A percentile compares a stretch with the other conserved stretches of the same genome.
These are phyloP conservation scores for Contarinia nasturtii DNA, from an alignment of 1,140 invertebrate species.

Conservation along the genomic window DNA sequence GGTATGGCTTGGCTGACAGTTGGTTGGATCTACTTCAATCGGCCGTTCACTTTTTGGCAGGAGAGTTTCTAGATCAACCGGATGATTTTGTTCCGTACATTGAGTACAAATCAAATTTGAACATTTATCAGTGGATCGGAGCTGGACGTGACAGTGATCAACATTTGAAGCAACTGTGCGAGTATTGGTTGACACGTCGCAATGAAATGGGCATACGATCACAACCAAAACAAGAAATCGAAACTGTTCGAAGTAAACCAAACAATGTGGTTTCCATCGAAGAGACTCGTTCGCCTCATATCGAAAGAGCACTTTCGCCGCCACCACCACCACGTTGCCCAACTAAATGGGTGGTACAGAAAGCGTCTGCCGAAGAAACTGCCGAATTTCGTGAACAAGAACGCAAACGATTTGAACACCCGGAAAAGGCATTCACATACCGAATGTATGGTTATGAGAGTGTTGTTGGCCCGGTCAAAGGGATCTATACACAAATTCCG, in stretches of 20 bases:
- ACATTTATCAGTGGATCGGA: slow-evolving; percentile 85
- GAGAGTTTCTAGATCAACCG: slow-evolving; percentile 62
- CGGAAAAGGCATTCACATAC: slow-evolving; percentile 73
- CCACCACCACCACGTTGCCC: slow-evolving; percentile 43
- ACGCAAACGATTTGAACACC: slow-evolving; percentile 53
- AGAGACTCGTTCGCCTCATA: not conserved
- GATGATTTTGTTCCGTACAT: slow-evolving; percentile 85
- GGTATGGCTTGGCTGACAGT: slow-evolving; percentile 33
- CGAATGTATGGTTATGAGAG: slow-evolving; percentile 67
- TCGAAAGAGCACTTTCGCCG: slow-evolving; percentile 6
- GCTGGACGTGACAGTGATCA: slow-evolving; percentile 80
- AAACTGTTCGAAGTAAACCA: not conserved
- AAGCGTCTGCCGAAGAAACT: slow-evolving; percentile 58
- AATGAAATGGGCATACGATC: slow-evolving; percentile 20
- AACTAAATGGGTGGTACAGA: slow-evolving; percentile 60
- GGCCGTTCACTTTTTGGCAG: slow-evolving; percentile 71
- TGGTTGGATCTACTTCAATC: slow-evolving; percentile 63
- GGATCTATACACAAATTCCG: slow-evolving; percentile 47
- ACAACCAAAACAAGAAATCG: not conserved
- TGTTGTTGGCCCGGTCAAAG: slow-evolving; percentile 77
- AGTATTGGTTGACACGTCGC: slow-evolving; percentile 49
- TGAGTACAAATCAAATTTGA: slow-evolving; percentile 56
- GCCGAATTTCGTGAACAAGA: slow-evolving; percentile 53
- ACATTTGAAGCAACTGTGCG: slow-evolving; percentile 50
- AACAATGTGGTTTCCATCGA: not conserved